Evolutionary conservation across 2,797 vertebrate species (phyloP), one percentile per base, ranked within the genome.

Genomic region (Phataginus tetradactyla): DNA sequence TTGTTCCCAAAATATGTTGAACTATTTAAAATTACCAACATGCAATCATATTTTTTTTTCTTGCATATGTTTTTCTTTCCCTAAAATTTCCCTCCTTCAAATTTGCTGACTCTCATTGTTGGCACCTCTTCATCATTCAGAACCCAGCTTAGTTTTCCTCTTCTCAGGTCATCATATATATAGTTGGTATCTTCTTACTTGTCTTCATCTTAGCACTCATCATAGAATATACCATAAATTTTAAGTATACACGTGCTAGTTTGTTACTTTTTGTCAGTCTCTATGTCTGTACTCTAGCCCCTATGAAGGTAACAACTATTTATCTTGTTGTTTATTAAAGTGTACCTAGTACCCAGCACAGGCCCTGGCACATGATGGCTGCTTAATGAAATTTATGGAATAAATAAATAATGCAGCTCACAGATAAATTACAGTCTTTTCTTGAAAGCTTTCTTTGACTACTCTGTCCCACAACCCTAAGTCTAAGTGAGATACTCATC

Each of bases 71-170:
- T 59, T 96, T 74, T 42, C 66, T 61, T 90, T 68, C n/a, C 6
- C n/a, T 93, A 80, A 49, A 49, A 81, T 80, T 53, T 34, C 29
- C 39, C 34, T 66, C 4, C 55, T 89, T 78, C 32, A 86, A 71
- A 80, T 85, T 72, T 71, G 59, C 27, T 83, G 80, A 85, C 25
- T 88, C 27, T 85, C 42, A 74, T 92, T 93, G 12, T 86, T 92
- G 88, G 10, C 18, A 72, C n/a, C 55, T 87, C 86, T 32, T 86
- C 18, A 32, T 55, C 14, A 20, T 81, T 86, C 53, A 51, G 34
- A 90, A 39, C 29, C 27, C 39, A 51, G 11, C 21, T 92, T 90
- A 51, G 57, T 86, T 85, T 63, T 78, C 49, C 23, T 37, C 21
- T 86, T 83, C 42, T 90, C 14, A 53, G 29, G 45, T 23, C 4